Conservation (phyloP, 2,888 invertebrate genomes). For the Allolobophora icterica region DNA sequence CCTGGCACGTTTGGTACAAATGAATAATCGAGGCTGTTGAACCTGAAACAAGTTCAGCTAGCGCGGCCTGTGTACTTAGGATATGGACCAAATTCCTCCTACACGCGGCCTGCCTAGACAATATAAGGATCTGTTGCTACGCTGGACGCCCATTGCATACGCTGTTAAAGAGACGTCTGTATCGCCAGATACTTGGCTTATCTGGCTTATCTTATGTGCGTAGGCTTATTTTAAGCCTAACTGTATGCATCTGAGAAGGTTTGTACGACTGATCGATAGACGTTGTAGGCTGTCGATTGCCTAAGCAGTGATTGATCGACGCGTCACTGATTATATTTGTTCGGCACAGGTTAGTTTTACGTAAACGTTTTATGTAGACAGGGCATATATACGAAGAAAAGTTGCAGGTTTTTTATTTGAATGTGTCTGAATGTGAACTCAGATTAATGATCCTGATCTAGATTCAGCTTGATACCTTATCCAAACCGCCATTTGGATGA, state of each 20-base stretch:
- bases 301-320: not conserved
- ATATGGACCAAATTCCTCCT: not conserved
- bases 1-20: not conserved
- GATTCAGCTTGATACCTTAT: too few species aligned
- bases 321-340: not conserved
- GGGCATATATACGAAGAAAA: not conserved
- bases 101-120: not conserved
- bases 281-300: not conserved
- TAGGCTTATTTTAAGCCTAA: not conserved
- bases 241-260: not conserved
- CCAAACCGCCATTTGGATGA: not conserved
- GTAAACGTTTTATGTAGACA: too few species aligned
- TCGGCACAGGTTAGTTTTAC: not conserved
- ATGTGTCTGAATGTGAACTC: not conserved
- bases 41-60: not conserved
- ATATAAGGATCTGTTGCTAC: not conserved
- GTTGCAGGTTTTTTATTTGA: not conserved
- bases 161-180: not conserved
- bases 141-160: not conserved
- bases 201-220: conserved; percentile 5
- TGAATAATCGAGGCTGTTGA: not conserved
- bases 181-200: not conserved
- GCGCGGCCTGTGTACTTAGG: not conserved
- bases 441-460: not conserved
- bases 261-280: not conserved